A percentile compares a stretch with the other conserved stretches of the same genome.
These are phyloP conservation scores for Eupithecia subumbrata DNA, from an alignment of 2,888 invertebrate genomes.

Conservation along the genomic window DNA sequence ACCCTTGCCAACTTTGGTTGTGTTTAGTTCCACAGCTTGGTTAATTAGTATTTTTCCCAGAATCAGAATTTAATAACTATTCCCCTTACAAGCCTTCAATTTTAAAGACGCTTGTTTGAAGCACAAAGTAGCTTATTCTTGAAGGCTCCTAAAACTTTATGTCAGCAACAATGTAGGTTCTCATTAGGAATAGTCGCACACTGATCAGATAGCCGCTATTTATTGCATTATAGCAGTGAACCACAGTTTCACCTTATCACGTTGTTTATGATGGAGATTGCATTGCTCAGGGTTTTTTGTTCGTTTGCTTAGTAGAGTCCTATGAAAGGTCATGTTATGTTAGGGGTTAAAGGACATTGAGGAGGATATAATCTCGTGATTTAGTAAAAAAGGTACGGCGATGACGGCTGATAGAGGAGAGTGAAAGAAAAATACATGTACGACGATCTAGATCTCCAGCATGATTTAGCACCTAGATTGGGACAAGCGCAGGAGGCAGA, in stretches of 20 bases:
- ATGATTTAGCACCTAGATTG: too few relatives aligned
- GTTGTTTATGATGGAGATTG: constrained; percentile 16
- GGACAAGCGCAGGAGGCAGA: too few relatives aligned
- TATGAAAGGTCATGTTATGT: neutral
- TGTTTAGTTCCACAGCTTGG: neutral
- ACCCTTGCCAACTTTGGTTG: too few relatives aligned
- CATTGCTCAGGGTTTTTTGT: neutral
- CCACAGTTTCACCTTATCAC: constrained; percentile 19
- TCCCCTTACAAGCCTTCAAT: constrained; percentile 17
- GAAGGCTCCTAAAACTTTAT: constrained; percentile 17
- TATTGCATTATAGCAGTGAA: constrained; percentile 24
- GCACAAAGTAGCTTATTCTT: neutral
- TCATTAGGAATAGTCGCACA: constrained; percentile 27
- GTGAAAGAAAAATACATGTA: neutral
- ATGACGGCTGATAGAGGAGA: neutral
- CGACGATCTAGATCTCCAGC: too few relatives aligned
- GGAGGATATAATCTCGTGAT: neutral
- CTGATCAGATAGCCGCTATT: constrained; percentile 26
- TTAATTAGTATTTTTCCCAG: neutral
- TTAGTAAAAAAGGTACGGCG: neutral
- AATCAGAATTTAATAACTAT: constrained; percentile 13
- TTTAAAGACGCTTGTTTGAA: constrained; percentile 10
- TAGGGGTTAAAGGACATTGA: neutral
- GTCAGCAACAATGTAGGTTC: constrained; percentile 21
- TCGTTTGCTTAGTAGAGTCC: neutral